These are phyloP conservation scores for Neosilurus hyrtlii DNA, from an alignment of 2,797 vertebrate genomes.

Conservation along the genomic window DNA sequence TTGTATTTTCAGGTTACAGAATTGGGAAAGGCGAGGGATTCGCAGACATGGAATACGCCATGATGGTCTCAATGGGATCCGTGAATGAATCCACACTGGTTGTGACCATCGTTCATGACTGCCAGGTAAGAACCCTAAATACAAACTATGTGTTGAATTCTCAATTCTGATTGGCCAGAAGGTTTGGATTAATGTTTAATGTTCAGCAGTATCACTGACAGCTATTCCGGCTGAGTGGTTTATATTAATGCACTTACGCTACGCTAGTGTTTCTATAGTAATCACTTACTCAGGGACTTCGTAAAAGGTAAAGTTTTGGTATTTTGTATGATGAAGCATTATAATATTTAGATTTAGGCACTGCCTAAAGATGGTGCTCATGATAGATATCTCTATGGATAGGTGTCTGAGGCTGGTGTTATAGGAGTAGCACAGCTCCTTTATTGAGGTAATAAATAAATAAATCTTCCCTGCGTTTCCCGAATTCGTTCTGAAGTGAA, in stretches of 20 bases:
- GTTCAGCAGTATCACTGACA: not conserved
- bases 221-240: not conserved
- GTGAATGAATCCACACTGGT: slow-evolving; percentile 80
- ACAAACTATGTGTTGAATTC: not conserved
- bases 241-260: not conserved
- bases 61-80: slow-evolving; percentile 91
- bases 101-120: slow-evolving; percentile 91
- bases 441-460: too few species aligned
- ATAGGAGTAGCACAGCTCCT: too few species aligned
- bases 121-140: slow-evolving; percentile 79
- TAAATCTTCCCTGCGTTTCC: too few species aligned
- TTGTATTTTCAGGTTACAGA: slow-evolving; percentile 77
- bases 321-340: too few species aligned
- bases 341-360: too few species aligned
- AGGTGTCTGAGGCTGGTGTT: too few species aligned
- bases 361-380: too few species aligned
- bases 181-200: not conserved
- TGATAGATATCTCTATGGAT: too few species aligned
- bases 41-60: slow-evolving; percentile 91
- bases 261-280: not conserved
- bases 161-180: not conserved
- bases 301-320: too few species aligned
- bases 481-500: too few species aligned
- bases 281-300: not conserved
- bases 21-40: slow-evolving; percentile 97